Evolutionary conservation across 2,113 vertebrate species (phyloP), one percentile per base, ranked within the genome.

Genomic region (Cochlearius cochlearius): DNA sequence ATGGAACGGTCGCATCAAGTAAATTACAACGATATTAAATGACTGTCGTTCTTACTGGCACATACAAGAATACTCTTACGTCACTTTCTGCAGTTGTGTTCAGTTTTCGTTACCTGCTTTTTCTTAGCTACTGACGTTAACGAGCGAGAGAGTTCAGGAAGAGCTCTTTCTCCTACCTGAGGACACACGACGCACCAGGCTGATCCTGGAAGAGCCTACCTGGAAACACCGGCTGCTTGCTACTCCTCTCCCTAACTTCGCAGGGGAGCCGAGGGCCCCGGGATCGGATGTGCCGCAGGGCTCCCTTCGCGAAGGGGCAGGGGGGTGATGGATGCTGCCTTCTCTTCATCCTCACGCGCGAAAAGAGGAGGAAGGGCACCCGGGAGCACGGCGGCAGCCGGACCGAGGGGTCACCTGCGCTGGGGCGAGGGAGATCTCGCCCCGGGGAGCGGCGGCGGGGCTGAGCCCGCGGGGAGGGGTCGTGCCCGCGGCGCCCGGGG

Each of bases 1-100:
- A 63, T 4, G 17, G 52, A 34, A 27, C 0, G 0, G 56, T 18
- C 39, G 15, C 59, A 52, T 45, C 19, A 47, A 36, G 32, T 43
- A 53, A 47, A 64, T 93, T 10, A 25, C 34, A 25, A 11, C 0
- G 0, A 20, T 41, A 62, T 62, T 58, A 64, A 81, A 82, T 66
- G 23, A 45, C 29, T 30, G 32, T 18, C 11, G 32, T 53, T 73
- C 34, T 53, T 59, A 41, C 49, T 25, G 62, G 16, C 30, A 10
- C 4, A 15, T 34, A 39, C 74, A 63, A 68, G 27, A 43, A 71
- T 49, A 72, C 83, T 22, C 41, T 59, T 13, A 52, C 41, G 84
- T 49, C 45, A 39, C 21, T 86, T 84, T 72, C 55, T 71, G 62
- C 85, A 26, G 36, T n/a, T 52, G 45, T 34, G 39, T 25, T 81